Evolutionary conservation across 2,888 invertebrate genomes (phyloP).

Genomic region (Octonoba sinensis): DNA sequence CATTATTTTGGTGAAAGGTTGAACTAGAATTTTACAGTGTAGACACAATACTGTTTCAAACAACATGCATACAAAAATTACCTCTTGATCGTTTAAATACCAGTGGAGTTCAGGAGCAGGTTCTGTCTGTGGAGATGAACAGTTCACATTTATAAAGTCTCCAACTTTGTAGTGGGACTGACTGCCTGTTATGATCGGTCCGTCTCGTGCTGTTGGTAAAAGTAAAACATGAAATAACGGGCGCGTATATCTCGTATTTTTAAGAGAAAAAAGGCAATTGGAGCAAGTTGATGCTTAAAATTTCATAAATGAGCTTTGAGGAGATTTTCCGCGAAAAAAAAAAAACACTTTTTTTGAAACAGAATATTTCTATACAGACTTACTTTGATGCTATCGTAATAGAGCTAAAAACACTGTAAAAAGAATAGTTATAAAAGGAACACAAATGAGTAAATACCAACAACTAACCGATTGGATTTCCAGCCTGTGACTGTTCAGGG

Average conservation of each 20-base stretch:
- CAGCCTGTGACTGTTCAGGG: conserved; percentile 14
- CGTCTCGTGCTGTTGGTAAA: conserved; percentile 31
- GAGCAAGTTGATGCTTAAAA: background rate
- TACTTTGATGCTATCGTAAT: too few relatives aligned
- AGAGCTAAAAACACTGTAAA: background rate
- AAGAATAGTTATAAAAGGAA: background rate
- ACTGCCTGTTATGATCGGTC: conserved; percentile 60
- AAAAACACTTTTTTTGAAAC: too few relatives aligned
- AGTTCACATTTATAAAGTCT: conserved; percentile 61
- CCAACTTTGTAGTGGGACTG: conserved; percentile 49
- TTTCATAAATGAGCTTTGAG: too few relatives aligned
- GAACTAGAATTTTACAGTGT: too few relatives aligned
- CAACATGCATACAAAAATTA: background rate
- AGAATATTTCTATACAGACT: too few relatives aligned
- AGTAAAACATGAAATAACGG: background rate
- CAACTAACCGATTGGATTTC: conserved; percentile 27
- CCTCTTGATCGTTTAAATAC: conserved; percentile 64
- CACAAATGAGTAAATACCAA: background rate
- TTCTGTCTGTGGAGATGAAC: conserved; percentile 55
- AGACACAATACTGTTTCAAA: too few relatives aligned
- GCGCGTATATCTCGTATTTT: too few relatives aligned
- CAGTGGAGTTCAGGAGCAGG: conserved; percentile 60
- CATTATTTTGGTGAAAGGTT: too few relatives aligned
- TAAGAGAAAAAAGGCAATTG: background rate
- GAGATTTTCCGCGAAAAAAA: too few relatives aligned